These are phyloP conservation scores for Hephaestus fuliginosus DNA, from an alignment of 2,797 vertebrate genomes.

Conservation along the genomic window DNA sequence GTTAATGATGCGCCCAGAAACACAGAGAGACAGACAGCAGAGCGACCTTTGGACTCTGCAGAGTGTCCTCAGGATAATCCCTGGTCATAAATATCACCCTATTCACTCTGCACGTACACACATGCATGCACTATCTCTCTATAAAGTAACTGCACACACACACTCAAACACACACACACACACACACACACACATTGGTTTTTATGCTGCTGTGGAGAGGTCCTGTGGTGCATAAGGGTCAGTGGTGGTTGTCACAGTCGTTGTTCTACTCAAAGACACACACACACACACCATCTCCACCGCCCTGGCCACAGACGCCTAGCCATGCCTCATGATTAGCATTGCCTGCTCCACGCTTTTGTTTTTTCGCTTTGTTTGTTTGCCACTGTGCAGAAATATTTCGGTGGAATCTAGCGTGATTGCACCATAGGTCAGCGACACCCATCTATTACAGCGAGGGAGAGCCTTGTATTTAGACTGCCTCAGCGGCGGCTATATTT, in stretches of 20 bases:
- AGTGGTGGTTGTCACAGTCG: conserved; percentile 53
- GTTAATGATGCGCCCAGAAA: conserved; percentile 90
- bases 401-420: conserved; percentile 87
- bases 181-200: conserved; percentile 21
- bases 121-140: conserved; percentile 38
- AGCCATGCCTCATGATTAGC: conserved; percentile 77
- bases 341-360: conserved; percentile 73
- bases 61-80: conserved; percentile 89
- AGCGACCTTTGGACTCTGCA: conserved; percentile 90
- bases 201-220: conserved; percentile 41
- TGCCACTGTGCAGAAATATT: conserved; percentile 86
- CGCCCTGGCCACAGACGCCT: conserved; percentile 76
- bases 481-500: conserved; percentile 92
- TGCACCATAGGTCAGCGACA: conserved; percentile 91
- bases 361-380: conserved; percentile 87
- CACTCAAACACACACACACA: conserved; percentile 22
- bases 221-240: conserved; percentile 64
- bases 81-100: conserved; percentile 86
- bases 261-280: conserved; percentile 33
- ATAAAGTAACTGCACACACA: conserved; percentile 29
- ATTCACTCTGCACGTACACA: conserved; percentile 69
- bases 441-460: conserved; percentile 91
- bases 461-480: conserved; percentile 91
- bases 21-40: conserved; percentile 86
- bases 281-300: conserved; percentile 55